phyloP scores from a whole-genome alignment of 2,797 vertebrate species.

The Neosalanx taihuensis region DNA sequence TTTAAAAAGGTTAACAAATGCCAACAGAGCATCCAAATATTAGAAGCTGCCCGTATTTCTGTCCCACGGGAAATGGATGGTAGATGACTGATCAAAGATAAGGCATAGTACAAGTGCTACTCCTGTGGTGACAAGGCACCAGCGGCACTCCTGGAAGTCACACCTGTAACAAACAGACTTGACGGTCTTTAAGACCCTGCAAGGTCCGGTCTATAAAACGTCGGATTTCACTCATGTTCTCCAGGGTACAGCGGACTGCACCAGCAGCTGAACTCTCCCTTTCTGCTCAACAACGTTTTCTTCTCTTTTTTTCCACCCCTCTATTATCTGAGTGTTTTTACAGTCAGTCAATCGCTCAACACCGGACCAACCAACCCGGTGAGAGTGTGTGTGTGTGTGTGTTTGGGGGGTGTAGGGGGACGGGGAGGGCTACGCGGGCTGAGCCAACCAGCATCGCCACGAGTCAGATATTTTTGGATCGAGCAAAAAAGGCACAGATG shows the following conservation, averaged over 20 bases:
- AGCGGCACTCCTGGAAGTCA: conserved; percentile 9
- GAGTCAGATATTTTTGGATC: conserved; percentile 69
- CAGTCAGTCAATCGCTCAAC: conserved; percentile 46
- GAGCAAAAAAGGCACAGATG: conserved; percentile 66
- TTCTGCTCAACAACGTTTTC: conserved; percentile 25
- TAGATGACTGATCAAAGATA: conserved; percentile 32
- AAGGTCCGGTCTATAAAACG: conserved; percentile 1
- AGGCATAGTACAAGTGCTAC: conserved; percentile 30
- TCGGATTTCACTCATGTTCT: conserved; percentile 33
- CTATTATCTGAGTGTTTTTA: conserved; percentile 50
- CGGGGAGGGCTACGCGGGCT: background rate
- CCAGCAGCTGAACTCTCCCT: conserved; percentile 26
- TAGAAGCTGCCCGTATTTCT: conserved; percentile 52
- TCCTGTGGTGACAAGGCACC: conserved; percentile 54
- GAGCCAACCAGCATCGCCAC: conserved; percentile 21
- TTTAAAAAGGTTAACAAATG: conserved; percentile 39
- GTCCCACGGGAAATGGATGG: conserved; percentile 33
- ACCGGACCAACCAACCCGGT: conserved; percentile 24
- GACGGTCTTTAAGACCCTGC: conserved; percentile 27
- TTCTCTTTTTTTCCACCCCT: conserved; percentile 11
- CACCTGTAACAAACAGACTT: background rate
- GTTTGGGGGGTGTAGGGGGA: background rate
- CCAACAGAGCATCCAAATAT: conserved; percentile 37
- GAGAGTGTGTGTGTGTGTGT: no score
- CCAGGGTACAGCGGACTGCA: conserved; percentile 22